Evolutionary conservation across 2,113 vertebrate species (phyloP).

Genomic region (Aleadryas rufinucha): DNA sequence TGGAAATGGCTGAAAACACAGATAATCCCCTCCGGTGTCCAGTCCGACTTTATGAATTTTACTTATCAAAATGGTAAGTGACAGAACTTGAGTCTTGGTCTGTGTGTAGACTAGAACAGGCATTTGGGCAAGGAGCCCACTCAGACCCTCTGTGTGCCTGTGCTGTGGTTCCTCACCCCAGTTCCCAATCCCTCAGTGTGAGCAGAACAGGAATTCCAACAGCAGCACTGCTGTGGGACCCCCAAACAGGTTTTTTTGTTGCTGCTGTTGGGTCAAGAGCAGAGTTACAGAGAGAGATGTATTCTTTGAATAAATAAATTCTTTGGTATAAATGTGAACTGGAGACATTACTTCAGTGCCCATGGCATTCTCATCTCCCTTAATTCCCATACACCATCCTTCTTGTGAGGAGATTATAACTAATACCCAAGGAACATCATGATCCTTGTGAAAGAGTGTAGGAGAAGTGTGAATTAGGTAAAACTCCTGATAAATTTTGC

Average conservation of each 20-base stretch:
- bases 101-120: not conserved
- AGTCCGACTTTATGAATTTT: slow-evolving; percentile 95
- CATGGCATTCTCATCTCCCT: not conserved
- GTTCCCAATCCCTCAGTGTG: not conserved
- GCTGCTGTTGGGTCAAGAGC: not conserved
- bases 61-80: slow-evolving; percentile 94
- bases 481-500: not conserved
- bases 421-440: not conserved
- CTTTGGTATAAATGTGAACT: not conserved
- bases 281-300: not conserved
- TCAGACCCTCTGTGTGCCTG: not conserved
- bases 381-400: not conserved
- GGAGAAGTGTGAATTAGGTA: not conserved
- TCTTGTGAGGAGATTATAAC: not conserved
- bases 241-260: not conserved
- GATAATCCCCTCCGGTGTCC: slow-evolving; percentile 95
- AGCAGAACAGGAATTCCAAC: not conserved
- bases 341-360: not conserved
- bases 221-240: not conserved
- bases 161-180: not conserved
- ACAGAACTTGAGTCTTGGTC: not conserved
- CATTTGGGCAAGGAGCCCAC: not conserved
- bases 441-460: not conserved
- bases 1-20: slow-evolving; percentile 93
- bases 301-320: not conserved